Percentiles rank a stretch among this genome's conserved stretches.
phyloP scores from a whole-genome alignment of 2,888 invertebrate genomes.

The Zaprionus bogoriensis region DNA sequence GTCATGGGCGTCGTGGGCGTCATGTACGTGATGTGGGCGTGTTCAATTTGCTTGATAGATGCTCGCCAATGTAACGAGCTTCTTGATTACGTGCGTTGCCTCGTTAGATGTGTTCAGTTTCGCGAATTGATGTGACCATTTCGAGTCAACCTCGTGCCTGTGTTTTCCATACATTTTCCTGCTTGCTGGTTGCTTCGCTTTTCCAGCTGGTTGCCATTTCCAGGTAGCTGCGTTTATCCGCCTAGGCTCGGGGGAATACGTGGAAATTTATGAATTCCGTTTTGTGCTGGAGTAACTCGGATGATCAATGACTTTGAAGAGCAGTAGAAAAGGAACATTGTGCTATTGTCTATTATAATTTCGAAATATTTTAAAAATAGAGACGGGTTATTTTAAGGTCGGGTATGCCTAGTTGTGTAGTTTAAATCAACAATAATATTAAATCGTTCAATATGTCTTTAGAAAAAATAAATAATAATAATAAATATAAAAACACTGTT shows the following conservation, averaged over 20 bases:
- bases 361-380: too few species aligned
- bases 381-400: too few species aligned
- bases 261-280: neutral
- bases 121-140: conserved; percentile 43
- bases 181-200: neutral
- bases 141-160: neutral
- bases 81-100: conserved; percentile 37
- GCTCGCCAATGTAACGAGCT: conserved; percentile 45
- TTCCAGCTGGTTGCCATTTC: neutral
- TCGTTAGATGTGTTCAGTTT: conserved; percentile 30
- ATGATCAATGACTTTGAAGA: neutral
- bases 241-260: too few species aligned
- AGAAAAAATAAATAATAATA: too few species aligned
- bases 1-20: conserved; percentile 30
- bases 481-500: too few species aligned
- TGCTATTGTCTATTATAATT: too few species aligned
- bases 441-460: too few species aligned
- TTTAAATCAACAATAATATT: too few species aligned
- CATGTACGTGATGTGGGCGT: conserved; percentile 52
- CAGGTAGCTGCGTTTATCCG: too few species aligned
- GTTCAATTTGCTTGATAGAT: conserved; percentile 71
- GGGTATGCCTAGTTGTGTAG: too few species aligned
- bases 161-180: neutral
- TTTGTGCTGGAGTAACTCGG: neutral
- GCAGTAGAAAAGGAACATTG: neutral